Conservation (phyloP, 37 sponge, comb jelly and placozoan species). For the Aphrocallistes beatrix region DNA sequence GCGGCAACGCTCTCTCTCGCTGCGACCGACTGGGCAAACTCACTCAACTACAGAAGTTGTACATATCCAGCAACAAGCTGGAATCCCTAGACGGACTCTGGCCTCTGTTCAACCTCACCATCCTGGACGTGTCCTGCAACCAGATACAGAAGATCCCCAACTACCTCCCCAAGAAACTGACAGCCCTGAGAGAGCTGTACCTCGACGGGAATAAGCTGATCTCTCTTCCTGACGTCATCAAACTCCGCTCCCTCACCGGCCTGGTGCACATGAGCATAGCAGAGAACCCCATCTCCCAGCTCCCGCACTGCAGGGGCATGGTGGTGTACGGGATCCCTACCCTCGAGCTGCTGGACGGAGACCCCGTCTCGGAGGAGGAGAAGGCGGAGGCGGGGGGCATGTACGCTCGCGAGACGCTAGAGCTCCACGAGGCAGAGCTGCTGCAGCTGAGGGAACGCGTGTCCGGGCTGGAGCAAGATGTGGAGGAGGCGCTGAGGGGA, state of each 20-base stretch:
- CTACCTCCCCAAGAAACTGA: constrained; percentile 7
- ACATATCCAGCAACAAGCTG: neutral
- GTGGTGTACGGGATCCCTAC: neutral
- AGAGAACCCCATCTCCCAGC: neutral
- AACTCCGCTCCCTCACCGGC: neutral
- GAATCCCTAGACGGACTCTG: neutral
- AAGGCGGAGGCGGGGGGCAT: neutral
- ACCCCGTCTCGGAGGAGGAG: neutral
- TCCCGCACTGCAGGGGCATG: neutral
- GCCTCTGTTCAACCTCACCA: neutral
- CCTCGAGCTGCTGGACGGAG: constrained; percentile 9
- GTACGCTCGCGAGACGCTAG: neutral
- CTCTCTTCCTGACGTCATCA: constrained; percentile 1
- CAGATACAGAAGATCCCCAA: neutral
- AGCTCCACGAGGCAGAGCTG: constrained; percentile 9
- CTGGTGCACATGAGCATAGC: neutral
- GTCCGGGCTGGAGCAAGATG: neutral
- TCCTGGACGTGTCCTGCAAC: neutral
- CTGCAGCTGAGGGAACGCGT: neutral
- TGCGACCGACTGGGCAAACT: neutral
- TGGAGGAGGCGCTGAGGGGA: neutral
- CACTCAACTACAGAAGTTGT: neutral
- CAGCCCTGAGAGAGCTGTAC: neutral
- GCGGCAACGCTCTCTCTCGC: neutral
- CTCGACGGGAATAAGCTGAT: neutral